Conservation (phyloP, 1,140 invertebrate genomes). For the Drusus annulatus region DNA sequence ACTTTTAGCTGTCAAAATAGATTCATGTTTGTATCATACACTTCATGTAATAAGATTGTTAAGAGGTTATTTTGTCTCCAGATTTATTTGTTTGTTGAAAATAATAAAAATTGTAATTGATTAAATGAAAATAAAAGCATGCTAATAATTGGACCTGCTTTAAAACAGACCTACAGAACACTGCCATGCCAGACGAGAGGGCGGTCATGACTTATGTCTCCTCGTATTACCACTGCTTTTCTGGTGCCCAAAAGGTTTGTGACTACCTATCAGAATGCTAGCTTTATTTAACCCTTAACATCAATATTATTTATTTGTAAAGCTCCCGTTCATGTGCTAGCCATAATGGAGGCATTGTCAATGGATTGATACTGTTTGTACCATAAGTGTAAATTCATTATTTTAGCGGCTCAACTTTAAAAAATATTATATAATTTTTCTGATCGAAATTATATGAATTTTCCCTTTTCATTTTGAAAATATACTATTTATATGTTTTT, state of each 20-base stretch:
- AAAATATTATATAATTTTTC: too few species aligned
- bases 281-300: background rate
- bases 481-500: too few species aligned
- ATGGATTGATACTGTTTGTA: too few species aligned
- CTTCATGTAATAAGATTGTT: background rate
- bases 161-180: conserved; percentile 96
- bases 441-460: too few species aligned
- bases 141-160: conserved; percentile 67
- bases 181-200: conserved; percentile 97
- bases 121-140: conserved; percentile 45
- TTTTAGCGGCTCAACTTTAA: too few species aligned
- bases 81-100: background rate
- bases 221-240: conserved; percentile 99
- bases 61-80: background rate
- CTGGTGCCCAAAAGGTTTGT: conserved; percentile 97
- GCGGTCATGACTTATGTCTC: conserved; percentile 99
- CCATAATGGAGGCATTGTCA: too few species aligned
- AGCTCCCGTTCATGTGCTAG: too few species aligned
- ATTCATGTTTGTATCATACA: background rate
- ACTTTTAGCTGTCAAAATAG: background rate
- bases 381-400: too few species aligned
- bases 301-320: too few species aligned
- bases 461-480: too few species aligned
- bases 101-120: background rate
- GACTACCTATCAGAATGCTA: conserved; percentile 2